Conservation (phyloP, 2,888 invertebrate species). For the Latrodectus elegans region DNA sequence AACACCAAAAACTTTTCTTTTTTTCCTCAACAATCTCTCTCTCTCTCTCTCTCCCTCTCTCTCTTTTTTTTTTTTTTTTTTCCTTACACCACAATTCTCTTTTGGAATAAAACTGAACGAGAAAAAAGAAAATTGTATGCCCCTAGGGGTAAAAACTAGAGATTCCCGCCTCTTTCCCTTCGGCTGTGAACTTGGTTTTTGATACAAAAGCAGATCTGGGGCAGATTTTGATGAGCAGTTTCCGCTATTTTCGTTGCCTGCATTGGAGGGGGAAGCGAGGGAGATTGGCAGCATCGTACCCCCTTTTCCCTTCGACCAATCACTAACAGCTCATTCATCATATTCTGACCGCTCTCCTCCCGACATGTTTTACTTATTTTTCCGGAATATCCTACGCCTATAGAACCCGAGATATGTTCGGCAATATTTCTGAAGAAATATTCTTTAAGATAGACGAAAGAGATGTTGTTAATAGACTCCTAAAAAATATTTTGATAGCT, state of each 20-base stretch:
- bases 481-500: not conserved
- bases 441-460: not conserved
- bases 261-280: constrained; percentile 26
- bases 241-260: constrained; percentile 39
- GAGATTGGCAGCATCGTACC: constrained; percentile 26
- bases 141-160: constrained; percentile 10
- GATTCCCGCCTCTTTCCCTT: constrained; percentile 1
- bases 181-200: constrained; percentile 15
- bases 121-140: not conserved
- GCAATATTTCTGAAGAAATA: not conserved
- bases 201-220: constrained; percentile 44
- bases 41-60: no score
- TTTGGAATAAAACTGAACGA: not conserved
- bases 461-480: not conserved
- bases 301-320: constrained; percentile 46
- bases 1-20: no score
- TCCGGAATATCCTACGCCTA: constrained; percentile 17
- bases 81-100: not conserved
- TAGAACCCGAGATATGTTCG: not conserved
- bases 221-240: constrained; percentile 42
- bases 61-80: not conserved
- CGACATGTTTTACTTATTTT: constrained; percentile 62
- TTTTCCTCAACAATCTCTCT: not conserved
- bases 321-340: constrained; percentile 54
- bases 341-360: constrained; percentile 54